phyloP scores from a whole-genome alignment of 2,888 invertebrate species.

The Notocelia uddmanniana region DNA sequence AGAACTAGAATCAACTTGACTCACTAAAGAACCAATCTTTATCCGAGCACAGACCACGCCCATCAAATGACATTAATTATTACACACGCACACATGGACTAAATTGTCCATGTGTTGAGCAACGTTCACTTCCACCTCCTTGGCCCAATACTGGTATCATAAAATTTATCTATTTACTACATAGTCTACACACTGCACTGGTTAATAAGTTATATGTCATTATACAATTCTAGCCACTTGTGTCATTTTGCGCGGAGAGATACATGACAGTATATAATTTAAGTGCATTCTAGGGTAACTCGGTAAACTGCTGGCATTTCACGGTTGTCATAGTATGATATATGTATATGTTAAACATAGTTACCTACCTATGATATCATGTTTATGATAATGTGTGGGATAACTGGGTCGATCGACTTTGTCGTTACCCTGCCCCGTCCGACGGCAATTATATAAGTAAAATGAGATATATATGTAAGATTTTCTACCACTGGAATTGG shows the following conservation, averaged over 20 bases:
- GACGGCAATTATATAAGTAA: no score
- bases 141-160: conserved; percentile 37
- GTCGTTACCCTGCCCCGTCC: not conserved
- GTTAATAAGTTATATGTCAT: not conserved
- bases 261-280: conserved; percentile 7
- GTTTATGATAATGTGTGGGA: not conserved
- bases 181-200: not conserved
- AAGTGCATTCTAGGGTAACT: conserved; percentile 9
- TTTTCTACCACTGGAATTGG: not conserved
- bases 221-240: not conserved
- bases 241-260: not conserved
- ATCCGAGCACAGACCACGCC: conserved; percentile 64
- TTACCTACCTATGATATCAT: not conserved
- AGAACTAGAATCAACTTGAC: conserved; percentile 29
- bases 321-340: not conserved
- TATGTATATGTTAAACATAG: not conserved
- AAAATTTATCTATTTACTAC: conserved; percentile 21
- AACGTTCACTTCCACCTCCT: conserved; percentile 44
- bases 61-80: conserved; percentile 65
- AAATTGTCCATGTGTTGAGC: conserved; percentile 19
- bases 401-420: not conserved
- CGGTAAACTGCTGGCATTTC: not conserved
- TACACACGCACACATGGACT: conserved; percentile 43
- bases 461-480: no score
- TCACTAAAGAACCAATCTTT: conserved; percentile 62